A percentile compares a stretch with the other conserved stretches of the same genome.
These are phyloP conservation scores for Calliphora vicina DNA, from an alignment of 1,140 invertebrate genomes.

Conservation along the genomic window DNA sequence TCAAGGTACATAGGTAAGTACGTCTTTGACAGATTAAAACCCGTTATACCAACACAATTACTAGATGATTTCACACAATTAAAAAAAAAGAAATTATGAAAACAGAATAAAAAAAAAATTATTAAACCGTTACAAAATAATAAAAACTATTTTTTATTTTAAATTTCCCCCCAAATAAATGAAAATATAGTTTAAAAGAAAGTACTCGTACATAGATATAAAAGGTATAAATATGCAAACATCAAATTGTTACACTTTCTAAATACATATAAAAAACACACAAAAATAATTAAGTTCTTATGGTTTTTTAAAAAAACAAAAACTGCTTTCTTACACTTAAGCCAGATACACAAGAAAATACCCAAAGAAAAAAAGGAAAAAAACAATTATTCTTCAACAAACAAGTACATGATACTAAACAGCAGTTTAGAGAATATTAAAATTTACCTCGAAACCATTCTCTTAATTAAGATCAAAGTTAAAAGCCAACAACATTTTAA, in stretches of 20 bases:
- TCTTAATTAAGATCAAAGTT: conserved; percentile 10
- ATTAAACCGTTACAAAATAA: no score
- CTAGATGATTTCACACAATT: neutral
- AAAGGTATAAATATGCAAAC: neutral
- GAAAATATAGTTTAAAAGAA: neutral
- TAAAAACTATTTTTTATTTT: neutral
- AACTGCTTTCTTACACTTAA: neutral
- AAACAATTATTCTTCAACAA: neutral
- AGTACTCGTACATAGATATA: no score
- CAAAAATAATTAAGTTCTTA: neutral
- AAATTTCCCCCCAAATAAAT: neutral
- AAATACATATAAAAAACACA: neutral
- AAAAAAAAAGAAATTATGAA: neutral
- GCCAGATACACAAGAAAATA: neutral
- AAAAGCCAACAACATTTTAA: neutral
- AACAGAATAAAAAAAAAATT: neutral
- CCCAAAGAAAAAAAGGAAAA: neutral
- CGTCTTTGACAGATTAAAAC: no score
- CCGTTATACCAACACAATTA: no score
- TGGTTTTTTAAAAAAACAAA: neutral
- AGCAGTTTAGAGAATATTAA: neutral
- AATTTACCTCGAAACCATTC: conserved; percentile 4
- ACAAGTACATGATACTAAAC: neutral
- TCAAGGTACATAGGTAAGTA: no score
- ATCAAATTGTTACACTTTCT: neutral